A percentile compares a stretch with the other conserved stretches of the same genome.
These are phyloP conservation scores for Chamaetylas fuelleborni DNA, from an alignment of 2,113 vertebrate species.

Conservation along the genomic window DNA sequence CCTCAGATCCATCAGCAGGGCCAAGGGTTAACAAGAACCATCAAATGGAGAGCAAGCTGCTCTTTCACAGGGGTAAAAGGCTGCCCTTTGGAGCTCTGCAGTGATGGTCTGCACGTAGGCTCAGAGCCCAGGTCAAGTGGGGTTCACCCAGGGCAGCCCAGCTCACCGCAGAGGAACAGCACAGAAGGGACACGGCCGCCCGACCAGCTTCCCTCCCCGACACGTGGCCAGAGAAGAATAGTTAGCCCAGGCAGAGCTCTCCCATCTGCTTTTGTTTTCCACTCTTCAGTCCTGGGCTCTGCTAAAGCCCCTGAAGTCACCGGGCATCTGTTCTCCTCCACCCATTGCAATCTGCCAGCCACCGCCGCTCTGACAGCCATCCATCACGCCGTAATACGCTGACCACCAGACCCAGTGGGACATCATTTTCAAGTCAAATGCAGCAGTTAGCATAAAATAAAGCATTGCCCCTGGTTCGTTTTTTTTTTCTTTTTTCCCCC, in stretches of 20 bases:
- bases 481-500: not conserved
- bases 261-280: slow-evolving; percentile 79
- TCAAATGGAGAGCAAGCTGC: not conserved
- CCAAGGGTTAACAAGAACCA: slow-evolving; percentile 31
- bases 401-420: slow-evolving; percentile 83
- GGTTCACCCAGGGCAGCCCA: not conserved
- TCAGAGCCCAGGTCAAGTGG: not conserved
- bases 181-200: slow-evolving; percentile 12
- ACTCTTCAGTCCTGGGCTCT: slow-evolving; percentile 63
- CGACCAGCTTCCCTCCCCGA: not conserved
- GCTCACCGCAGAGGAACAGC: not conserved
- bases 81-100: not conserved
- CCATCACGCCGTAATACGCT: slow-evolving; percentile 83
- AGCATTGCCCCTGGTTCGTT: slow-evolving; percentile 53
- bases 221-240: slow-evolving; percentile 35
- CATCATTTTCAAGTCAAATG: slow-evolving; percentile 80
- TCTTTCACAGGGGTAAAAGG: not conserved
- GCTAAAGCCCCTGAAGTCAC: slow-evolving; percentile 76
- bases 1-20: not conserved
- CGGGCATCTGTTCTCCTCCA: slow-evolving; percentile 84
- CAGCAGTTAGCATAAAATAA: slow-evolving; percentile 83
- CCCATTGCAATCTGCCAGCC: slow-evolving; percentile 80
- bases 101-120: not conserved
- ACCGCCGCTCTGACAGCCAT: slow-evolving; percentile 83
- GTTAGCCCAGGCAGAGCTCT: slow-evolving; percentile 54